phyloP scores from a whole-genome alignment of 2,888 invertebrate species.

The Cantharis nigra region DNA sequence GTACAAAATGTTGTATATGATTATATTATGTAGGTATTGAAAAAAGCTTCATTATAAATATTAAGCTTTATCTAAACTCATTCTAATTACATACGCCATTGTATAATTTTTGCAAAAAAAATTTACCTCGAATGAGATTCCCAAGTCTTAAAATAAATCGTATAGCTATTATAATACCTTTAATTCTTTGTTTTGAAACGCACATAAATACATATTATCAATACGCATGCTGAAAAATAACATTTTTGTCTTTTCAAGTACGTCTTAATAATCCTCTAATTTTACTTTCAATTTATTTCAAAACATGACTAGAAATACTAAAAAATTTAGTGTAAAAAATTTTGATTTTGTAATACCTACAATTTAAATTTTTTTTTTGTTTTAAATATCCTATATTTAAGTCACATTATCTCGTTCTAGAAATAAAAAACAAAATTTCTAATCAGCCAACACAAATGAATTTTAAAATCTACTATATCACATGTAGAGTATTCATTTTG shows the following conservation, averaged over 20 bases:
- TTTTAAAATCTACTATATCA: slow-evolving; percentile 30
- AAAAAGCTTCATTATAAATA: not conserved
- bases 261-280: not conserved
- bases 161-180: not conserved
- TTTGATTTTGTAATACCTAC: not conserved
- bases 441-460: slow-evolving; percentile 24
- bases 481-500: slow-evolving; percentile 31
- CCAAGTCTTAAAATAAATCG: not conserved
- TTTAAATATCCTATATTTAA: slow-evolving; percentile 3
- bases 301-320: slow-evolving; percentile 3
- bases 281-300: not conserved
- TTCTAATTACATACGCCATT: slow-evolving; percentile 4
- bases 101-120: not conserved
- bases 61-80: slow-evolving; percentile 2
- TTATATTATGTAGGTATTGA: not conserved
- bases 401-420: not conserved
- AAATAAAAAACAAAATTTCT: slow-evolving; percentile 11
- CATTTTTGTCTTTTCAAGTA: not conserved
- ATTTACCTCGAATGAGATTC: not conserved
- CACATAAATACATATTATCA: not conserved
- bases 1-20: not conserved
- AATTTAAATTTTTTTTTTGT: not conserved
- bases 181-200: not conserved
- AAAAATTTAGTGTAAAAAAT: slow-evolving; percentile 1
- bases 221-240: not conserved